A percentile compares a stretch with the other conserved stretches of the same genome.
Evolutionary conservation across 1,140 invertebrate genomes (phyloP).

Genomic region (Teleopsis dalmanni): DNA sequence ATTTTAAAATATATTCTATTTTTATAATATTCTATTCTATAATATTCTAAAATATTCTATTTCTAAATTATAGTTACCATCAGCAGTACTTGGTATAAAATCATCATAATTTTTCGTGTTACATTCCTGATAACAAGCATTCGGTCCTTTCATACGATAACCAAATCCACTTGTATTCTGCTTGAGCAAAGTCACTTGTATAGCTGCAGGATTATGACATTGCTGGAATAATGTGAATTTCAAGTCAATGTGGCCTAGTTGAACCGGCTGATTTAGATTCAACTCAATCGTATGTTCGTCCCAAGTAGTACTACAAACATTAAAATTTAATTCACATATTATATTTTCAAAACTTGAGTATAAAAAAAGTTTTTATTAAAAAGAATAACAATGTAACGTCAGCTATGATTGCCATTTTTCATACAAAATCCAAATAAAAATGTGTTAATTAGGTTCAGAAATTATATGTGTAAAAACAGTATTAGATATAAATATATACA

Average conservation of each 20-base stretch:
- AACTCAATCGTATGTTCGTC: conserved; percentile 88
- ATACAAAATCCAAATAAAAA: too few species aligned
- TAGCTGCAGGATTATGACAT: conserved; percentile 54
- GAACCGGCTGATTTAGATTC: conserved; percentile 66
- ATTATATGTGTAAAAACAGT: background rate
- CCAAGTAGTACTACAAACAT: conserved; percentile 62
- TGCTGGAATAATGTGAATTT: conserved; percentile 73
- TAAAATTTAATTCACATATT: conserved; percentile 15
- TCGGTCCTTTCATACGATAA: conserved; percentile 43
- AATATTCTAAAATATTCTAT: too few species aligned
- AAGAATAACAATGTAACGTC: too few species aligned
- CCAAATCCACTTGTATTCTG: conserved; percentile 71
- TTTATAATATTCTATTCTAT: too few species aligned
- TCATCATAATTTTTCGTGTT: background rate
- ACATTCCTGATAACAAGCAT: conserved; percentile 26
- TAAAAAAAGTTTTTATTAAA: too few species aligned
- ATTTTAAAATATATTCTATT: too few species aligned
- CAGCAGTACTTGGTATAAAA: too few species aligned
- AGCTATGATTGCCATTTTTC: too few species aligned
- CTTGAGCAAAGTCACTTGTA: conserved; percentile 76
- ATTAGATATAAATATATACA: conserved; percentile 25
- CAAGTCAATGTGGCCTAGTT: conserved; percentile 79
- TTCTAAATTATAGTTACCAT: too few species aligned
- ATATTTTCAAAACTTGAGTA: background rate
- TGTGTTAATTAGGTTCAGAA: too few species aligned